Evolutionary conservation across 2,113 vertebrate species (phyloP).

Genomic region (Rissa tridactyla): DNA sequence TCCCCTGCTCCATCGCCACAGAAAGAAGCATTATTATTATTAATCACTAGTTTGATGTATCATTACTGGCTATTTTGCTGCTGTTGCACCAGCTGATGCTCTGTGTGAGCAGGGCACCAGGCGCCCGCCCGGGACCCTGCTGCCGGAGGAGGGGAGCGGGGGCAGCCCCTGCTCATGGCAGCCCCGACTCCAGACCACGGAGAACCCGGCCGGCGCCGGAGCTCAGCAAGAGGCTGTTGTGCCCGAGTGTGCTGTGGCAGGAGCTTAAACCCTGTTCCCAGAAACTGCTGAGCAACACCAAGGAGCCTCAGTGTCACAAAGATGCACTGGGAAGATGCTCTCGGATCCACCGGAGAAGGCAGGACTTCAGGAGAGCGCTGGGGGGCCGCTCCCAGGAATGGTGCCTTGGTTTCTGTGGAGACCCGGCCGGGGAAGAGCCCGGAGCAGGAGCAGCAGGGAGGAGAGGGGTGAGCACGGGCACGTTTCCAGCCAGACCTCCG

Average conservation of each 20-base stretch:
- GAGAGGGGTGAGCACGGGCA: fast-evolving
- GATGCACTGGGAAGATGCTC: not conserved
- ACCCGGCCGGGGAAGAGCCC: not conserved
- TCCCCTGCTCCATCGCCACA: not conserved
- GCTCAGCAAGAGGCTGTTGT: not conserved
- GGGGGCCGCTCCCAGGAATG: not conserved
- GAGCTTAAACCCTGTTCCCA: not conserved
- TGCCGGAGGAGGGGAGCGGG: fast-evolving
- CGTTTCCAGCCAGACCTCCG: not conserved
- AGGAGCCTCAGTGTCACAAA: not conserved
- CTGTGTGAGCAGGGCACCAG: not conserved
- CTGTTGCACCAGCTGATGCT: not conserved
- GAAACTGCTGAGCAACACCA: not conserved
- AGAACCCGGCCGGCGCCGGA: fast-evolving
- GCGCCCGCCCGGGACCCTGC: fast-evolving
- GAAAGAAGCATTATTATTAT: no score
- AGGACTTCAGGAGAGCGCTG: not conserved
- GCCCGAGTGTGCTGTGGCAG: fast-evolving
- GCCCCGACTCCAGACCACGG: fast-evolving
- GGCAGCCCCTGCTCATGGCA: not conserved
- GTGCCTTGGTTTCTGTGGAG: not conserved
- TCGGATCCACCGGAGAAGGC: fast-evolving
- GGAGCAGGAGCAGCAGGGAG: not conserved
- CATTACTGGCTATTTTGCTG: not conserved
- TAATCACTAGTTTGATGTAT: not conserved